These are phyloP conservation scores for Myioborus miniatus DNA, from an alignment of 2,797 vertebrate species.

Conservation along the genomic window DNA sequence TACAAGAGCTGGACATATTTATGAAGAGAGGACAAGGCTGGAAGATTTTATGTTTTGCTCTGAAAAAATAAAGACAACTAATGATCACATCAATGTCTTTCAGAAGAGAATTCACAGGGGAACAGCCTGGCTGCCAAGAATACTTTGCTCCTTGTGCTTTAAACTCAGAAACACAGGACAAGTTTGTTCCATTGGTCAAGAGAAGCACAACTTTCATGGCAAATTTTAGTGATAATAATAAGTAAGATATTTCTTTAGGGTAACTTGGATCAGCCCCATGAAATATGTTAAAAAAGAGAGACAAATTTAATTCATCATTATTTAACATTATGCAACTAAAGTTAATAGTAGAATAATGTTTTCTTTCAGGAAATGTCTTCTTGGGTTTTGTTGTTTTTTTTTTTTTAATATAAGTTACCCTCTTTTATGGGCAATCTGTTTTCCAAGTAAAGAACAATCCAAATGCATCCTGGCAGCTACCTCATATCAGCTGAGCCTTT, in stretches of 20 bases:
- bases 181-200: background rate
- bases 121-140: background rate
- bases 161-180: background rate
- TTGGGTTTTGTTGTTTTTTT: fast-evolving
- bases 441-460: background rate
- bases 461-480: background rate
- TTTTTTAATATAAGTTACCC: background rate
- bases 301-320: background rate
- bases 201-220: background rate
- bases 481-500: background rate
- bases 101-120: background rate
- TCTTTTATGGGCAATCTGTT: background rate
- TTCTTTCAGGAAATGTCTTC: background rate
- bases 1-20: background rate
- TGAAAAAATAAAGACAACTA: background rate
- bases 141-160: background rate
- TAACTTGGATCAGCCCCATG: background rate
- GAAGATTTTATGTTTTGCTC: background rate
- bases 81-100: background rate
- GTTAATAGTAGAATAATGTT: background rate
- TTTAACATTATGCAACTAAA: background rate
- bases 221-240: background rate
- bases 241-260: background rate
- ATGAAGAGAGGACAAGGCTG: background rate
- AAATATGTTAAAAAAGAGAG: background rate